A percentile compares a stretch with the other conserved stretches of the same genome.
These are phyloP conservation scores for Rotaria magnacalcarata DNA, from an alignment of 2,888 invertebrate species.

Conservation along the genomic window DNA sequence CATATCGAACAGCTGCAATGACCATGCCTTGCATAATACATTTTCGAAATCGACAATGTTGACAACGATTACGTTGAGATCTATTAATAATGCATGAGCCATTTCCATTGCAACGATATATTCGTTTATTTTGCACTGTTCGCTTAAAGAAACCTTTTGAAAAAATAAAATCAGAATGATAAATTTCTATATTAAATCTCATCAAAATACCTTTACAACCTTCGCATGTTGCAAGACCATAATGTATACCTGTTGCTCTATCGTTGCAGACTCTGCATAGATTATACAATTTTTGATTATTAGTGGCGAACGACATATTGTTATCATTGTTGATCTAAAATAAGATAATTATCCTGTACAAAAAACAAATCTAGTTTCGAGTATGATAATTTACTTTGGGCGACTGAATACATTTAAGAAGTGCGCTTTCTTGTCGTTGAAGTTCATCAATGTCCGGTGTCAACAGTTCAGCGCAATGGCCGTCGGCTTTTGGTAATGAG, in stretches of 20 bases:
- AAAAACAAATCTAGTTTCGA: too few species aligned
- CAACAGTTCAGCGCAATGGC: background rate
- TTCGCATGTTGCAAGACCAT: background rate
- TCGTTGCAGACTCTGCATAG: background rate
- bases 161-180: background rate
- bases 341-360: too few species aligned
- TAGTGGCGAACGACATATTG: background rate
- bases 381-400: background rate
- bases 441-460: background rate
- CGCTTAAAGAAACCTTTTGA: background rate
- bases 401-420: background rate
- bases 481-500: background rate
- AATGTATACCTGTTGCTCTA: background rate
- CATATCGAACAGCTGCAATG: background rate
- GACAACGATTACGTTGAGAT: constrained; percentile 29
- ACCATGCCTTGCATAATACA: background rate
- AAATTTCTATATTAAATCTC: too few species aligned
- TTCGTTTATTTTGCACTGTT: background rate
- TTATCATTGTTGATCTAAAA: background rate
- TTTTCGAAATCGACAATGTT: constrained; percentile 28
- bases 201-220: background rate
- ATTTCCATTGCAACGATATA: background rate
- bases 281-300: background rate
- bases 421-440: background rate
- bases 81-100: background rate